Percentiles rank a stretch among this genome's conserved stretches.
Evolutionary conservation across 2,113 vertebrate genomes (phyloP).

Genomic region (Bufo gargarizans): DNA sequence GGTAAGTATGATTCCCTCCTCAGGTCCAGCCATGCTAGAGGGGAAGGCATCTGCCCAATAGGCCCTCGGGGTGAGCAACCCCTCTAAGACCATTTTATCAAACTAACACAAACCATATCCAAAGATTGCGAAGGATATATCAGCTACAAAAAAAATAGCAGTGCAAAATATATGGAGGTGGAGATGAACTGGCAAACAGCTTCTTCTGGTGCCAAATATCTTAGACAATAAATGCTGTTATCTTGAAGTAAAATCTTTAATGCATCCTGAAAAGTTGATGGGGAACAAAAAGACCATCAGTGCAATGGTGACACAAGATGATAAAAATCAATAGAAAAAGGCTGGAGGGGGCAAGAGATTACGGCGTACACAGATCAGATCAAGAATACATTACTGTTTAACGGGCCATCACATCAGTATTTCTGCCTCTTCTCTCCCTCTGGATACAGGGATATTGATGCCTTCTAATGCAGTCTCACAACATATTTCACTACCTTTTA

Average conservation of each 20-base stretch:
- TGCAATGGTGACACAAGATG: conserved; percentile 55
- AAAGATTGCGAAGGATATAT: not conserved
- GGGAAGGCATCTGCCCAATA: too few relatives aligned
- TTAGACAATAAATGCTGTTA: conserved; percentile 38
- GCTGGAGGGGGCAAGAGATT: conserved; percentile 52
- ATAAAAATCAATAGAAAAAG: conserved; percentile 56
- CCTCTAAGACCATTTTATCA: not conserved
- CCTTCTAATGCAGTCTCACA: conserved; percentile 57
- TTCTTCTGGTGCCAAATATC: conserved; percentile 42
- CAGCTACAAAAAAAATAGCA: not conserved
- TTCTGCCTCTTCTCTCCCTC: conserved; percentile 53
- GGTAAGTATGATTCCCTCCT: too few relatives aligned
- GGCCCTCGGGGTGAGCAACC: not conserved
- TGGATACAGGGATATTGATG: conserved; percentile 55
- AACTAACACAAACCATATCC: not conserved
- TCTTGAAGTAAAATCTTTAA: conserved; percentile 58
- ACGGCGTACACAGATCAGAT: conserved; percentile 49
- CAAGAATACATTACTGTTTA: conserved; percentile 57
- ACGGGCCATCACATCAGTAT: conserved; percentile 53
- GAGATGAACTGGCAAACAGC: not conserved
- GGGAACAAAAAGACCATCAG: conserved; percentile 49
- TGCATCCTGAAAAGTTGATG: conserved; percentile 56
- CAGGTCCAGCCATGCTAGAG: too few relatives aligned
- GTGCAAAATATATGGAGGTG: not conserved
- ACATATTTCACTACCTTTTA: conserved; percentile 47